These are phyloP conservation scores for Apis florea DNA, from an alignment of 1,140 invertebrate genomes.

Conservation along the genomic window DNA sequence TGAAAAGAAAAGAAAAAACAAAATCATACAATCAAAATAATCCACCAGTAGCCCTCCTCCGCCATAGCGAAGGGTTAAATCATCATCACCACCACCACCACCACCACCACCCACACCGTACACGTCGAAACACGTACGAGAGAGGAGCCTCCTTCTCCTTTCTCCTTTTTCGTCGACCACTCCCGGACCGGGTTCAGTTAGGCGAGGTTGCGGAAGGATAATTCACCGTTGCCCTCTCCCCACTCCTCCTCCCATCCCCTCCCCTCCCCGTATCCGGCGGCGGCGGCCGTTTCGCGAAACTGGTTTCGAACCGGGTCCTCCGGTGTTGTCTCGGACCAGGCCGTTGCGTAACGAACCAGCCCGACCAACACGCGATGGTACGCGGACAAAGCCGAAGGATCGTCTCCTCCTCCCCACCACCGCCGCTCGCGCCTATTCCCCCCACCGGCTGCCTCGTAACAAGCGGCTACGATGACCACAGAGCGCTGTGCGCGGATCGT, in stretches of 20 bases:
- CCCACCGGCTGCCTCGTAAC: neutral
- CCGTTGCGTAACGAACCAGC: slow-evolving; percentile 66
- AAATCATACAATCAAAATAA: too few relatives aligned
- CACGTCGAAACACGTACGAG: neutral
- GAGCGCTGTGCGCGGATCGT: slow-evolving; percentile 32
- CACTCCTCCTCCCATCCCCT: slow-evolving; percentile 27
- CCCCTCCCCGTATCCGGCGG: slow-evolving; percentile 32
- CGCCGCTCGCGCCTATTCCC: too few relatives aligned
- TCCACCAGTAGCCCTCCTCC: too few relatives aligned
- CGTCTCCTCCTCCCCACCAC: neutral
- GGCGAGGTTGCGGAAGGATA: slow-evolving; percentile 71
- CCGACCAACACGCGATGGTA: slow-evolving; percentile 51
- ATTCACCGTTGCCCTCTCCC: slow-evolving; percentile 63
- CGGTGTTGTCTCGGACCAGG: slow-evolving; percentile 52
- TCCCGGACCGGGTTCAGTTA: slow-evolving; percentile 58
- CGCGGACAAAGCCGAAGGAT: slow-evolving; percentile 9
- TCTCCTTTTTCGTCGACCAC: slow-evolving; percentile 27
- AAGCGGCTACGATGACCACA: slow-evolving; percentile 39
- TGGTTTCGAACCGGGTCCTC: slow-evolving; percentile 71
- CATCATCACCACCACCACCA: too few relatives aligned
- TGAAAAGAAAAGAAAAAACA: too few relatives aligned
- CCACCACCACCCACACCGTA: too few relatives aligned
- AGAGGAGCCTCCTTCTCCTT: neutral
- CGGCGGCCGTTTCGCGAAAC: slow-evolving; percentile 65
- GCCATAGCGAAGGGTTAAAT: too few relatives aligned